A percentile compares a stretch with the other conserved stretches of the same genome.
phyloP scores from a whole-genome alignment of 2,888 invertebrate species.

The Agrochola circellaris region DNA sequence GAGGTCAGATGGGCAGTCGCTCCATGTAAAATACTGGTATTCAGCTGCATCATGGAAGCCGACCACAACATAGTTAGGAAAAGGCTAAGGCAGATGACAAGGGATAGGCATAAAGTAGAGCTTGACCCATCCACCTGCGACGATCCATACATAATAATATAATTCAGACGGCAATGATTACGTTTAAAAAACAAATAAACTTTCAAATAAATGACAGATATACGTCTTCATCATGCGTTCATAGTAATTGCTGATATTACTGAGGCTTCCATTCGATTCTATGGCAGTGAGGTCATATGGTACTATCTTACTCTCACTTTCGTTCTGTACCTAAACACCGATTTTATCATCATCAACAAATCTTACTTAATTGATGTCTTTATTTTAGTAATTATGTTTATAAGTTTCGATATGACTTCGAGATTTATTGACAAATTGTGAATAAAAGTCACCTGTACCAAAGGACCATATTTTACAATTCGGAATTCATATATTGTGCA shows the following conservation, averaged over 20 bases:
- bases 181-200: conserved; percentile 14
- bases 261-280: conserved; percentile 39
- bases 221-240: conserved; percentile 54
- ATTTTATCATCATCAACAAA: conserved; percentile 2
- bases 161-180: background rate
- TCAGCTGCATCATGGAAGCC: too few relatives aligned
- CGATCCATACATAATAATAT: too few relatives aligned
- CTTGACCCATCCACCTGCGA: background rate
- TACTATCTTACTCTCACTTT: conserved; percentile 50
- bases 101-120: background rate
- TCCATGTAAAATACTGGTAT: too few relatives aligned
- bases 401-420: background rate
- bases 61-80: too few relatives aligned
- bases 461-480: background rate
- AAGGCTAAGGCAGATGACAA: too few relatives aligned
- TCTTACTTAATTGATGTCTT: background rate
- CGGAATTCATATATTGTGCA: too few relatives aligned
- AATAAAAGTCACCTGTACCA: background rate
- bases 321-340: background rate
- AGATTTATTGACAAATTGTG: background rate
- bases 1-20: too few relatives aligned
- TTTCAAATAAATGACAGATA: conserved; percentile 46
- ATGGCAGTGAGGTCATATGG: conserved; percentile 27
- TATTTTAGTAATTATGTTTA: background rate
- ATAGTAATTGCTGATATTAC: conserved; percentile 51